Conservation (phyloP, 2,113 vertebrate species). For the Pyxicephalus adspersus region DNA sequence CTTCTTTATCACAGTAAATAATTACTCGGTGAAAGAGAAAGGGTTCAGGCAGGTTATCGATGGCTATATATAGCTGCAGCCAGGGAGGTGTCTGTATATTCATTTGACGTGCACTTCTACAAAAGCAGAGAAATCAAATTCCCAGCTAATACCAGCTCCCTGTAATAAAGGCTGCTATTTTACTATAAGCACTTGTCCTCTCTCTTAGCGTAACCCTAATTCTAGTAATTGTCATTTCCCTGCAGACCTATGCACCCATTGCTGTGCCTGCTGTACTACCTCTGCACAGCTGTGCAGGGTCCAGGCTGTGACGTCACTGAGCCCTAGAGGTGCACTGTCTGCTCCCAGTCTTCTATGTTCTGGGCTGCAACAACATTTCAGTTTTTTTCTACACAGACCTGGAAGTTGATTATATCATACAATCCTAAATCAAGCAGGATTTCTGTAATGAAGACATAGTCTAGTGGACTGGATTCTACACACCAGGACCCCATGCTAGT, state of each 20-base stretch:
- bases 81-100: slow-evolving; percentile 35
- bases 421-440: slow-evolving; percentile 14
- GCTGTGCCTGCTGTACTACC: not conserved
- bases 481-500: not conserved
- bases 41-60: slow-evolving; percentile 62
- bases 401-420: not conserved
- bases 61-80: slow-evolving; percentile 60
- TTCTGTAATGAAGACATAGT: not conserved
- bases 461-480: not conserved
- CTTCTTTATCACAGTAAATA: slow-evolving; percentile 57
- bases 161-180: not conserved
- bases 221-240: too few relatives aligned
- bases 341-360: slow-evolving; percentile 70
- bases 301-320: slow-evolving; percentile 39
- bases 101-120: slow-evolving; percentile 12
- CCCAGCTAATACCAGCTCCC: too few relatives aligned
- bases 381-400: slow-evolving; percentile 18
- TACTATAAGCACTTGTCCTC: too few relatives aligned
- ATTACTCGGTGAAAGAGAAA: slow-evolving; percentile 56
- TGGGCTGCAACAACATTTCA: slow-evolving; percentile 78
- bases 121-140: slow-evolving; percentile 1
- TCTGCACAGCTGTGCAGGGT: slow-evolving; percentile 12
- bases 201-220: not conserved
- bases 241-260: not conserved
- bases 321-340: slow-evolving; percentile 37